Conservation (phyloP, 2,113 vertebrate species). For the Thryonomys swinderianus region DNA sequence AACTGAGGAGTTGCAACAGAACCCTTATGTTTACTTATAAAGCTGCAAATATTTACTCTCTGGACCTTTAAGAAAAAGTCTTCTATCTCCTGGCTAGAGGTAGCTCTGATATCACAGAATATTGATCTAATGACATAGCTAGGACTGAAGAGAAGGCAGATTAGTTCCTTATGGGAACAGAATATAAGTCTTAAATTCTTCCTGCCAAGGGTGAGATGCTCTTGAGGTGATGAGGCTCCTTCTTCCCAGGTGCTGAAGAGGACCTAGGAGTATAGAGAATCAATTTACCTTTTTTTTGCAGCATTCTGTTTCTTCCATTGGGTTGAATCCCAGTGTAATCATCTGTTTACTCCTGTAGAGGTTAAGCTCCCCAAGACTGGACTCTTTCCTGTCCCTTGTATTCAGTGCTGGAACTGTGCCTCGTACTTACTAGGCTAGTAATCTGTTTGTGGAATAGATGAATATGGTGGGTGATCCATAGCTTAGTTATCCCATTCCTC, state of each 20-base stretch:
- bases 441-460: background rate
- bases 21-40: background rate
- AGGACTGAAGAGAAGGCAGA: background rate
- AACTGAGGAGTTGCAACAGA: background rate
- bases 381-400: background rate
- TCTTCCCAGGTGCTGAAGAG: background rate
- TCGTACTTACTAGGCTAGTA: background rate
- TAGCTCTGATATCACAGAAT: background rate
- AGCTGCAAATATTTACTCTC: background rate
- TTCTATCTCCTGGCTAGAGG: background rate
- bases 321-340: background rate
- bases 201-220: background rate
- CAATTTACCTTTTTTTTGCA: background rate
- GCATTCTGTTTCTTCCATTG: background rate
- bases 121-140: background rate
- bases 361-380: background rate
- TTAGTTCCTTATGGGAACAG: background rate
- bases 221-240: background rate
- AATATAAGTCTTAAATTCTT: slow-evolving; percentile 1
- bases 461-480: background rate
- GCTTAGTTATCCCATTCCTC: background rate
- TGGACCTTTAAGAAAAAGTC: slow-evolving; percentile 13
- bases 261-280: background rate
- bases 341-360: background rate
- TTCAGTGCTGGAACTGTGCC: background rate